A percentile compares a stretch with the other conserved stretches of the same genome.
Evolutionary conservation across 2,888 invertebrate genomes (phyloP).

Genomic region (Athripsodes cinereus): DNA sequence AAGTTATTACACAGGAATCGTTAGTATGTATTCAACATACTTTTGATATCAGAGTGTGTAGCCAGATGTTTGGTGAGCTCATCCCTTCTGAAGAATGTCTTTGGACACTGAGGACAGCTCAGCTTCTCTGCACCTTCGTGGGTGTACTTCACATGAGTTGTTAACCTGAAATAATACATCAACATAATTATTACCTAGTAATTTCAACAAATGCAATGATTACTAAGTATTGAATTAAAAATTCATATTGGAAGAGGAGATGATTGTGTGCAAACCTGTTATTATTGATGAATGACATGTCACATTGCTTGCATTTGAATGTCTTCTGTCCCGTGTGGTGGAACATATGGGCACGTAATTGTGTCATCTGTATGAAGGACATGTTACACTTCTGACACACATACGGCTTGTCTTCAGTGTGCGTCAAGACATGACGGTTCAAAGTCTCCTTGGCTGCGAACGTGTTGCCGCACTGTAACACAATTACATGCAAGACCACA

Average conservation of each 20-base stretch:
- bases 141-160: constrained; percentile 55
- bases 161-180: constrained; percentile 33
- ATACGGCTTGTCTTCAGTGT: constrained; percentile 56
- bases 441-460: constrained; percentile 81
- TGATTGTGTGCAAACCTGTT: too few species aligned
- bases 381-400: constrained; percentile 64
- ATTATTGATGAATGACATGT: constrained; percentile 47
- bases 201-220: too few species aligned
- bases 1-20: too few species aligned
- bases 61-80: constrained; percentile 54
- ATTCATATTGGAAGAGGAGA: too few species aligned
- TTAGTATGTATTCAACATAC: too few species aligned
- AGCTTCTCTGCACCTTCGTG: constrained; percentile 58
- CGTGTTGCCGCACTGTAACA: constrained; percentile 61
- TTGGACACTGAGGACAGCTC: constrained; percentile 50
- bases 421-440: constrained; percentile 68
- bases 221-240: too few species aligned
- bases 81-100: constrained; percentile 54
- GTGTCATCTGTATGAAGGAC: constrained; percentile 79
- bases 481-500: too few species aligned
- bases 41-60: constrained; percentile 47
- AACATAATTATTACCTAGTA: too few species aligned
- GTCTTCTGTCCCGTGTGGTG: constrained; percentile 67
- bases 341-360: constrained; percentile 71
- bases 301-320: constrained; percentile 57